These are phyloP conservation scores for Pica pica DNA, from an alignment of 2,113 vertebrate genomes.

Conservation along the genomic window DNA sequence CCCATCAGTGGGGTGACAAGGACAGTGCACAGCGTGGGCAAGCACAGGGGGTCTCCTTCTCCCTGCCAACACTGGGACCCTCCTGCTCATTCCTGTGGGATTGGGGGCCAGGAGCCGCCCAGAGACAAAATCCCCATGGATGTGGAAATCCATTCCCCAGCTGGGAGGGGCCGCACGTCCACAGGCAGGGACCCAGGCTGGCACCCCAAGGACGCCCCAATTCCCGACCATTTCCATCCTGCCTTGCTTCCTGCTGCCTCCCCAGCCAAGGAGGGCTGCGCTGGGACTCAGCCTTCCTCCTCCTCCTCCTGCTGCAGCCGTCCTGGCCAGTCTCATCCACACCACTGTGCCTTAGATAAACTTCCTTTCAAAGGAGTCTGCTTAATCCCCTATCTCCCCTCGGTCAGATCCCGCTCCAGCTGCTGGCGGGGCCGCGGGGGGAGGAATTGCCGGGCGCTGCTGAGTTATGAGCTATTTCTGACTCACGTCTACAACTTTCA, in stretches of 20 bases:
- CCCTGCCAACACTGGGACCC: neutral
- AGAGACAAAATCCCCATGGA: neutral
- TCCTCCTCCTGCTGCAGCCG: neutral
- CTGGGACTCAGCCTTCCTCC: neutral
- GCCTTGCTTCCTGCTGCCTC: neutral
- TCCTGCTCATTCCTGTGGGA: neutral
- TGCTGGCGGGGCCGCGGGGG: neutral
- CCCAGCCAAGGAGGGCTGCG: neutral
- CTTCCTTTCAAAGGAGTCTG: conserved; percentile 73
- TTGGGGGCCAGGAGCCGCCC: fast-evolving
- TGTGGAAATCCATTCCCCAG: neutral
- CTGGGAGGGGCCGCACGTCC: neutral
- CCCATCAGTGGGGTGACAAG: neutral
- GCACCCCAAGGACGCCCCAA: neutral
- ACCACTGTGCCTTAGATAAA: conserved; percentile 70
- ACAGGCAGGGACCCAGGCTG: neutral
- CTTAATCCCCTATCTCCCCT: conserved; percentile 68
- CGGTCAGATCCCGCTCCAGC: conserved; percentile 37
- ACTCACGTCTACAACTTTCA: conserved; percentile 70
- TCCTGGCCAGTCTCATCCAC: conserved; percentile 59
- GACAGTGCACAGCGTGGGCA: fast-evolving
- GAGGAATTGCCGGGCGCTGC: conserved; percentile 2
- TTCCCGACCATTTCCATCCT: neutral
- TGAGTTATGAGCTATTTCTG: conserved; percentile 69
- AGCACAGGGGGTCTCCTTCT: neutral